phyloP scores from a whole-genome alignment of 1,140 invertebrate genomes.

The fruit fly (Drosophila melanogaster) region DNA sequence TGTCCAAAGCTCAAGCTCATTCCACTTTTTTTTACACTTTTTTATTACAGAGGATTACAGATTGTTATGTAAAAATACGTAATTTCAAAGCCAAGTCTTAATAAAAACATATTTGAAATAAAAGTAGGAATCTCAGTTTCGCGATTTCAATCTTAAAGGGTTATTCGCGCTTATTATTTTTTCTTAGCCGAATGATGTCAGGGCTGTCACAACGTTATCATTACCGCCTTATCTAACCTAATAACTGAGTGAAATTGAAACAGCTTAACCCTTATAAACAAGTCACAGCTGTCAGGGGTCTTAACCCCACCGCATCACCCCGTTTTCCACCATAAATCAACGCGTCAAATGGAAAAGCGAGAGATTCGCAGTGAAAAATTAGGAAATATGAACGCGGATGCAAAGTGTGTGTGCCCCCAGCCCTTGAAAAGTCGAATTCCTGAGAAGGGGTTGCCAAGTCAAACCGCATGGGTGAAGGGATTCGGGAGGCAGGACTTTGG shows the following conservation, averaged over 20 bases:
- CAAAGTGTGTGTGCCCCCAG: slow-evolving; percentile 21
- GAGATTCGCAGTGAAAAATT: slow-evolving; percentile 67
- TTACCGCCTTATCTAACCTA: slow-evolving; percentile 74
- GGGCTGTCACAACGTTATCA: slow-evolving; percentile 76
- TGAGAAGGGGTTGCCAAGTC: slow-evolving; percentile 34
- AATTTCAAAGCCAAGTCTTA: not conserved
- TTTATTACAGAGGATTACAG: slow-evolving; percentile 10
- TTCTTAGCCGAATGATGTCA: slow-evolving; percentile 31
- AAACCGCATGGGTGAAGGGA: slow-evolving; percentile 28
- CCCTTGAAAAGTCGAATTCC: slow-evolving; percentile 24
- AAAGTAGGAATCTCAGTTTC: not conserved
- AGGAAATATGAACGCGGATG: slow-evolving; percentile 69
- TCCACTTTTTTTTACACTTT: not conserved
- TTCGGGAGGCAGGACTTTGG: slow-evolving; percentile 38
- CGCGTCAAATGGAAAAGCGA: slow-evolving; percentile 41
- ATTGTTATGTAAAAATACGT: not conserved
- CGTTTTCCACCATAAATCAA: slow-evolving; percentile 64
- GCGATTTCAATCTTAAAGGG: not conserved
- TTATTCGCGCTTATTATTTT: slow-evolving; percentile 30
- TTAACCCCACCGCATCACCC: slow-evolving; percentile 41
- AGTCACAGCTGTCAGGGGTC: slow-evolving; percentile 56
- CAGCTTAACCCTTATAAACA: slow-evolving; percentile 80
- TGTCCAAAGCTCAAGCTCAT: slow-evolving; percentile 17
- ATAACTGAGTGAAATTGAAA: slow-evolving; percentile 78
- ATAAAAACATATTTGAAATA: not conserved